Percentiles rank a stretch among this genome's conserved stretches.
These are phyloP conservation scores for Drosophila mulleri DNA, from an alignment of 2,888 invertebrate species.

Conservation along the genomic window DNA sequence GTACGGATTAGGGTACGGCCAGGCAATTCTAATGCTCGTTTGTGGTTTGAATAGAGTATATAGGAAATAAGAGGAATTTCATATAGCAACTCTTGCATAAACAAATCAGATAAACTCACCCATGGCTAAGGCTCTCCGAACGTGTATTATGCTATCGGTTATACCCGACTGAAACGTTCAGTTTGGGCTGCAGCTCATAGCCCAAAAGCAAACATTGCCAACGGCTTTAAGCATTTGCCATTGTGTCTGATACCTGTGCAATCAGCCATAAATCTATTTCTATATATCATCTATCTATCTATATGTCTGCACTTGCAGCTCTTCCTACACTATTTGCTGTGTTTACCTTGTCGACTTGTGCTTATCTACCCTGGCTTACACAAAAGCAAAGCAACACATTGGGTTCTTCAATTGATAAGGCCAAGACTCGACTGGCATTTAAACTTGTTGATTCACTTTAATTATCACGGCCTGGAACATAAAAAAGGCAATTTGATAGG, in stretches of 20 bases:
- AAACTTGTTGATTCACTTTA: slow-evolving; percentile 48
- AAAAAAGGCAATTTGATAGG: slow-evolving; percentile 42
- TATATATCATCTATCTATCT: neutral
- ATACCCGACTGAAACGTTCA: neutral
- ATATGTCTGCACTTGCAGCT: neutral
- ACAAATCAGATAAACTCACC: neutral
- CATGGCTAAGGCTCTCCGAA: neutral
- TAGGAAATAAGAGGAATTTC: no score
- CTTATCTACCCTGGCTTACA: slow-evolving; percentile 52
- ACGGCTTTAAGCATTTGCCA: slow-evolving; percentile 35
- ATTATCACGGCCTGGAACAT: slow-evolving; percentile 41
- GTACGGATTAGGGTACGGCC: slow-evolving; percentile 8
- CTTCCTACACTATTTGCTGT: slow-evolving; percentile 1
- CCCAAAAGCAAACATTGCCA: slow-evolving; percentile 28
- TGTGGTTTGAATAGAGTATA: neutral
- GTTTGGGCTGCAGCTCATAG: neutral
- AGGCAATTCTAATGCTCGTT: neutral
- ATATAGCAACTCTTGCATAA: neutral
- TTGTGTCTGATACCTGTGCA: slow-evolving; percentile 14
- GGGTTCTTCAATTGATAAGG: slow-evolving; percentile 51
- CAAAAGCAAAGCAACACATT: slow-evolving; percentile 42
- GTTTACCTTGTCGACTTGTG: slow-evolving; percentile 57
- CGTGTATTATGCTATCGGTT: neutral
- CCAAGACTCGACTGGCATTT: slow-evolving; percentile 15
- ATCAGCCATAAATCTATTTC: neutral